These are phyloP conservation scores for Dasysyrphus tricinctus DNA, from an alignment of 2,888 invertebrate species.

Conservation along the genomic window DNA sequence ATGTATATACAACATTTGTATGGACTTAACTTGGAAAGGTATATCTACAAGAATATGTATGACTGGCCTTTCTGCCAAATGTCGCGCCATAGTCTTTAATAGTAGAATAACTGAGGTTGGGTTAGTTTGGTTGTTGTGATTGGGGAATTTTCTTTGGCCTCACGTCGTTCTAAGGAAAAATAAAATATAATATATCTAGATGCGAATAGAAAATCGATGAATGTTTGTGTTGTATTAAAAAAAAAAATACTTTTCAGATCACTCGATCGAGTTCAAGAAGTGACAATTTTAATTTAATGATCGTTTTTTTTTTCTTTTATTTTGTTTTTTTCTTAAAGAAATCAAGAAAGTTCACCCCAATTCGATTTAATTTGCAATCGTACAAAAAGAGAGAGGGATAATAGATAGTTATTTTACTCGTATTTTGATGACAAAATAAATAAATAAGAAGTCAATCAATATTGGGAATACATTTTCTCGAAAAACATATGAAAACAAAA, in stretches of 20 bases:
- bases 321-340: neutral
- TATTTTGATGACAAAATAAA: neutral
- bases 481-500: neutral
- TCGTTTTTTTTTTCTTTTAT: conserved; percentile 5
- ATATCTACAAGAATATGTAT: conserved; percentile 43
- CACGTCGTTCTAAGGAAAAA: conserved; percentile 69
- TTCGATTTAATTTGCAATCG: neutral
- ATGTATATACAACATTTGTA: too few species aligned
- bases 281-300: conserved; percentile 41
- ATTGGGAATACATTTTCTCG: neutral
- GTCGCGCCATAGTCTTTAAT: conserved; percentile 60
- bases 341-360: conserved; percentile 52
- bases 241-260: conserved; percentile 57
- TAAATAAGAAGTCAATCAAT: neutral
- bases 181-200: conserved; percentile 32
- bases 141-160: conserved; percentile 74
- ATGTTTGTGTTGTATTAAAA: conserved; percentile 12
- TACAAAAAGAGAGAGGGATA: neutral
- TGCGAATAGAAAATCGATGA: conserved; percentile 33
- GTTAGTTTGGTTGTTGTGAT: conserved; percentile 47
- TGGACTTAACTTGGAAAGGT: conserved; percentile 41
- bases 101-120: conserved; percentile 54
- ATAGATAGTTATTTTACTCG: neutral
- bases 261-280: conserved; percentile 47
- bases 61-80: conserved; percentile 61